A percentile compares a stretch with the other conserved stretches of the same genome.
Conservation (phyloP, 2,888 invertebrate species). For the Flabesymbios commensalis region DNA sequence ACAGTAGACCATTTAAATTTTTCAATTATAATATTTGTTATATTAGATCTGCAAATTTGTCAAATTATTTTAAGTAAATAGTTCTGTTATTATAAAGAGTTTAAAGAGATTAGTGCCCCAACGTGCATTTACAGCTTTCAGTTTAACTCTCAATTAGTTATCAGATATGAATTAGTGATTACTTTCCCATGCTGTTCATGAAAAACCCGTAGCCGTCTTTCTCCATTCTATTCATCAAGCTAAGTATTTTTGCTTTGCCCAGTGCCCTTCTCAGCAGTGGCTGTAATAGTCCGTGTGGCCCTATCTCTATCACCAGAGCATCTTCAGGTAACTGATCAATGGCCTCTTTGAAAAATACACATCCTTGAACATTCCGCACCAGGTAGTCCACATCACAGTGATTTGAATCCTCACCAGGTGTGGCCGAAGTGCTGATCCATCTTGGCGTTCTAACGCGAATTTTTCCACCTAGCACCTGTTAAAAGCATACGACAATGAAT, state of each 20-base stretch:
- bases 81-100: too few relatives aligned
- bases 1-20: too few relatives aligned
- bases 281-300: constrained; percentile 88
- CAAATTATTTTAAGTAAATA: background rate
- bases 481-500: too few relatives aligned
- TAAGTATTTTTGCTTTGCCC: constrained; percentile 74
- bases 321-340: constrained; percentile 78
- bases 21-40: background rate
- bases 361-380: constrained; percentile 87
- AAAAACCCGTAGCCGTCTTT: constrained; percentile 74
- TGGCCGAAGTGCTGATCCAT: constrained; percentile 88
- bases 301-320: constrained; percentile 84
- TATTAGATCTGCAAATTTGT: background rate
- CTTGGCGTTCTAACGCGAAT: background rate
- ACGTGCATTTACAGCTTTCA: too few relatives aligned
- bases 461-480: too few relatives aligned
- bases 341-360: constrained; percentile 86
- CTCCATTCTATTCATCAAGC: constrained; percentile 79
- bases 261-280: constrained; percentile 84
- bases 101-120: too few relatives aligned
- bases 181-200: constrained; percentile 77
- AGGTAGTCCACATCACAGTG: constrained; percentile 87
- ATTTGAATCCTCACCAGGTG: constrained; percentile 72
- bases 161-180: constrained; percentile 52
- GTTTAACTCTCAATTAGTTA: too few relatives aligned